These are phyloP conservation scores for Epicauta chinensis DNA, from an alignment of 1,140 invertebrate genomes.

Conservation along the genomic window DNA sequence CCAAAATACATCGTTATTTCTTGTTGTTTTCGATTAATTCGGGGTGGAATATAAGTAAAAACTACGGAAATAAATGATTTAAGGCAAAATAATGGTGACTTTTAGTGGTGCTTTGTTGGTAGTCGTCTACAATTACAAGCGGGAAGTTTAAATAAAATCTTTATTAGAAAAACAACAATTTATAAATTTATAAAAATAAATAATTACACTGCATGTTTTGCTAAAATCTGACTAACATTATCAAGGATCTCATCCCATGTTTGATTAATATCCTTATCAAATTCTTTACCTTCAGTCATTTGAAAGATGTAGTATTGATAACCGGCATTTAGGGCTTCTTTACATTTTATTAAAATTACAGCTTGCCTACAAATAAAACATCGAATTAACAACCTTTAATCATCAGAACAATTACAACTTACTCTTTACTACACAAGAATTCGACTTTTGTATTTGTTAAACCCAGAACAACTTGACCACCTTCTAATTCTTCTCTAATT, in stretches of 20 bases:
- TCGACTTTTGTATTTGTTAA: constrained; percentile 32
- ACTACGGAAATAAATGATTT: too few species aligned
- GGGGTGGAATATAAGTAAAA: too few species aligned
- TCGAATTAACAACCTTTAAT: constrained; percentile 3
- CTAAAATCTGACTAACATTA: too few species aligned
- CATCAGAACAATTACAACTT: constrained; percentile 9
- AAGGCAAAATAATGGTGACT: too few species aligned
- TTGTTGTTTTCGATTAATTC: too few species aligned
- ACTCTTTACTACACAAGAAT: constrained; percentile 33
- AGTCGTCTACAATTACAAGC: neutral
- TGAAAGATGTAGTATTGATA: constrained; percentile 35
- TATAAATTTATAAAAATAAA: constrained; percentile 3
- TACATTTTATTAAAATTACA: constrained; percentile 29
- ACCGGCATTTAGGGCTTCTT: constrained; percentile 24
- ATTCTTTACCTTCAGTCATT: constrained; percentile 32
- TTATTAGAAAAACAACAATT: neutral
- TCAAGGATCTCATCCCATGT: constrained; percentile 29
- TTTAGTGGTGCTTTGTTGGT: too few species aligned
- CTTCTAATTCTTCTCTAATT: neutral
- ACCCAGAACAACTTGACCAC: constrained; percentile 27
- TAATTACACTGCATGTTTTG: neutral
- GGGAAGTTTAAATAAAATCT: constrained; percentile 2
- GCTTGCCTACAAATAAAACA: constrained; percentile 33
- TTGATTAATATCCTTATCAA: constrained; percentile 20
- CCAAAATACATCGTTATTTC: too few species aligned